Base-by-base conservation (phyloP, 2,797 vertebrate genomes). In the Lophotriccus pileatus region DNA sequence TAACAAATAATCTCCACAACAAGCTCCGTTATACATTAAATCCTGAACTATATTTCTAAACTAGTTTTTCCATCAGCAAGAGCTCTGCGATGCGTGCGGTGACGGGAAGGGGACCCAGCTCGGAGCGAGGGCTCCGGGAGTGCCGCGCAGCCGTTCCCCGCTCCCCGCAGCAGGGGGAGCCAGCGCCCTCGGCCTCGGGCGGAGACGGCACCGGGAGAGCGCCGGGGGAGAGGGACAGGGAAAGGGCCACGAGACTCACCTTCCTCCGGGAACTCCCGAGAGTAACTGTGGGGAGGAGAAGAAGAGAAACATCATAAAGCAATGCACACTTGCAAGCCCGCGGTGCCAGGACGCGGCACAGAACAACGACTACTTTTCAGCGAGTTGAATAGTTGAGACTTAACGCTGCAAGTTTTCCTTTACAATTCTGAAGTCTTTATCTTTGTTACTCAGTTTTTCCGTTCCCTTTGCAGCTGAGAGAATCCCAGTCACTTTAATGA, bases 211-310 rank as follows among this genome's bases (percentile, higher is more conserved):
- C 50, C 50, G 50, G 50, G 50, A 7, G 12, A 30, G 50, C 66
- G 50, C 49, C 8, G 32, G 21, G 41, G 30, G 37, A 3, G 10
- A 7, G 49, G 25, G 41, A 44, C 15, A 24, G 53, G 24, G 19
- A 6, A 14, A 8, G 4, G 55, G n/a, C 28, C 20, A 7, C 25
- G 13, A 9, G 34, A 97, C 97, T 98, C 97, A 99, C 99, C 97
- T 98, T 97, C 98, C 74, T 99, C 98, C 95, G 98, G 98, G 95
- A 99, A 98, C 50, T 99, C 99, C 4, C 98, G 96, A n/a, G 98
- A 98, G 41, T 98, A 99, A 44, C 99, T 99, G 97, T 81, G 74
- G 95, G 43, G 14, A 77, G 53, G 80, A 90, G 28, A 28, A 84
- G 55, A 79, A 78, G 23, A 89, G 14, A 73, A 28, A 88, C 14